Conservation (phyloP, 2,797 vertebrate species). For the Coccyzus lansbergi region DNA sequence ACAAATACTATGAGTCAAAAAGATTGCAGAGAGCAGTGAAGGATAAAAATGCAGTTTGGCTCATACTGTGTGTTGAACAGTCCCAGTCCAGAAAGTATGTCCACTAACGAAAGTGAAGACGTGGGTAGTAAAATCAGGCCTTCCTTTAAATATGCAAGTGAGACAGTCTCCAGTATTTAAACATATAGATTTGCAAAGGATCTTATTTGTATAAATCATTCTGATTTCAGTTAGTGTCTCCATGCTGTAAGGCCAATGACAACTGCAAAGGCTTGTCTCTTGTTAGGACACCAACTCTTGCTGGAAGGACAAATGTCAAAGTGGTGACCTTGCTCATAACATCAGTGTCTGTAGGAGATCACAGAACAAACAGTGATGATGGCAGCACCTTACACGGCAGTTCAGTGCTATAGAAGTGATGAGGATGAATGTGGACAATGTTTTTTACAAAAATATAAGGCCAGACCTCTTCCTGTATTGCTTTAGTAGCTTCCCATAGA, state of each 20-base stretch:
- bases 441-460: background rate
- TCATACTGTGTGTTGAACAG: background rate
- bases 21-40: background rate
- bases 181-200: background rate
- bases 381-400: background rate
- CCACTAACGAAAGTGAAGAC: background rate
- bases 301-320: background rate
- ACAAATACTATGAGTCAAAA: background rate
- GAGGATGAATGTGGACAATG: background rate
- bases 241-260: background rate
- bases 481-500: background rate
- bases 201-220: background rate
- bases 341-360: background rate
- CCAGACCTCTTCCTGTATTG: background rate
- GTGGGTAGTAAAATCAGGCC: background rate
- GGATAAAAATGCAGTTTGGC: background rate
- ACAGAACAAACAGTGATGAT: background rate
- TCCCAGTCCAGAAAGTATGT: background rate
- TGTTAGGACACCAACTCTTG: background rate
- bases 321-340: background rate
- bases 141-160: background rate
- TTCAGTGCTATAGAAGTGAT: background rate
- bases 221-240: background rate
- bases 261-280: background rate
- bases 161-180: background rate